These are phyloP conservation scores for Leucoma salicis DNA, from an alignment of 2,888 invertebrate genomes.

Conservation along the genomic window DNA sequence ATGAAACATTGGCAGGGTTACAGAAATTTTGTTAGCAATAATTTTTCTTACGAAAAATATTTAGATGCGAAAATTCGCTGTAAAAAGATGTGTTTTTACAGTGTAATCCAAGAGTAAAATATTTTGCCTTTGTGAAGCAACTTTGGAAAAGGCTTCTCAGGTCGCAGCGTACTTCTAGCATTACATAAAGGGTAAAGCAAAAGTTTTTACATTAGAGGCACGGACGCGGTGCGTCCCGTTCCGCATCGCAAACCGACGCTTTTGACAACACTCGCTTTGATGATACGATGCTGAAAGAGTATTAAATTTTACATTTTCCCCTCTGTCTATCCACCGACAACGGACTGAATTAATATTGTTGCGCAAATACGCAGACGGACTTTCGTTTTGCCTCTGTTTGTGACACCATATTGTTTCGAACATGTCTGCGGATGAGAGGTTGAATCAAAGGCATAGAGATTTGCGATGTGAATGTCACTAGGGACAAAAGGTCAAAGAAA, in stretches of 20 bases:
- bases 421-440: slow-evolving; percentile 46
- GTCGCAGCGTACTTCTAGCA: slow-evolving; percentile 57
- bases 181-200: slow-evolving; percentile 73
- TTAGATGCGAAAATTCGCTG: slow-evolving; percentile 16
- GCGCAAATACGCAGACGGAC: slow-evolving; percentile 45
- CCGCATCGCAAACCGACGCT: slow-evolving; percentile 67
- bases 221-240: slow-evolving; percentile 63
- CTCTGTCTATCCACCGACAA: slow-evolving; percentile 56
- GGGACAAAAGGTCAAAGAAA: slow-evolving; percentile 71
- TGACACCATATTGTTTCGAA: slow-evolving; percentile 27
- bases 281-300: slow-evolving; percentile 60
- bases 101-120: slow-evolving; percentile 71
- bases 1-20: no score
- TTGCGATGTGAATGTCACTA: slow-evolving; percentile 54
- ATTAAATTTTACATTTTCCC: slow-evolving; percentile 71
- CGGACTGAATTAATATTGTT: slow-evolving; percentile 60
- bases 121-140: slow-evolving; percentile 73
- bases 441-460: slow-evolving; percentile 54
- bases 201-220: slow-evolving; percentile 77
- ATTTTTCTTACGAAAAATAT: no score
- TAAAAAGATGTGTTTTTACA: no score
- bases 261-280: slow-evolving; percentile 77
- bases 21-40: no score
- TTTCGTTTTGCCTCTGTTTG: slow-evolving; percentile 41
- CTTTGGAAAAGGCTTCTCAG: slow-evolving; percentile 73